Base-by-base conservation (phyloP, 2,888 invertebrate genomes). In the Brenthis ino region DNA sequence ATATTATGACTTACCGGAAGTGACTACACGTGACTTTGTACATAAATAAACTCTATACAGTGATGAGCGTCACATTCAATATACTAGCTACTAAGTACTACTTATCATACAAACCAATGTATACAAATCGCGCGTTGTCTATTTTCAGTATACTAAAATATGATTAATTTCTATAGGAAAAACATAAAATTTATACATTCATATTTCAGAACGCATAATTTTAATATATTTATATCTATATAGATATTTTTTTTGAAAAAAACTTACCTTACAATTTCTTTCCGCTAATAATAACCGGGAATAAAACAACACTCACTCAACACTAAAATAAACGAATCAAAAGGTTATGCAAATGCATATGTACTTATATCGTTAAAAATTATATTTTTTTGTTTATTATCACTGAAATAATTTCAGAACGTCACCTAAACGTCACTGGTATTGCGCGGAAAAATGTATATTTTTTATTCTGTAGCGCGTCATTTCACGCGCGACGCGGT, bases 401-500 rank as follows among this genome's bases (percentile, higher is more conserved):
- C 51, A 57, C 47, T 43, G 54, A 33, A 57, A 28, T 56, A 48
- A 60, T 50, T 50, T 50, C 47, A 57, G 64, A 72, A 69, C 70
- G 65, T 65, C 65, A 64, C 64, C 54, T 33, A 67, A 69, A 69
- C 67, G 71, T 70, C 72, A 71, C 67, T 54, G 64, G 53, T 64
- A 63, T 74, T 63, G 58, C 72, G 70, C 71, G 65, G 77, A 71
- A 76, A 73, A 74, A 68, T 58, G 2, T 51, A 47, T 37, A 54
- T 60, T 57, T 64, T 71, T 65, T 68, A 67, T 64, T 73, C 71
- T 73, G 67, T 73, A 67, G 51, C 54, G 64, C 55, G 64, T 69
- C 73, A 74, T 79, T 77, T 78, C 71, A 80, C 79, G 72, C 75
- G 73, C 80, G 76, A 71, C 79, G 75, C 80, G 77, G 76, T 71